Evolutionary conservation across 2,888 invertebrate species (phyloP), one percentile per base, ranked within the genome.

Genomic region (Iselma pallidipennis): DNA sequence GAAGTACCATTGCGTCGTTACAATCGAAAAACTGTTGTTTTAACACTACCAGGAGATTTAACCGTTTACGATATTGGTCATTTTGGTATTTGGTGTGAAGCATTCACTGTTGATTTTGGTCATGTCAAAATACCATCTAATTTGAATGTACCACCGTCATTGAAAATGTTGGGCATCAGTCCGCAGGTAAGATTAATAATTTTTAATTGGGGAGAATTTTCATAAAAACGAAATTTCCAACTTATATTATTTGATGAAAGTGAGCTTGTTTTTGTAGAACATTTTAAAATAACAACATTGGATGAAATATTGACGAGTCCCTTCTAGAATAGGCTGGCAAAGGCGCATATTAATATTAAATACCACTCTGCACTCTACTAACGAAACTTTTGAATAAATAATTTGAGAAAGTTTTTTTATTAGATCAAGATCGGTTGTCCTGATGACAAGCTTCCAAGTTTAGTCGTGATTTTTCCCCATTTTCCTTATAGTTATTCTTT

Each of bases 71-170:
- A 96, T 82, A 91, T 96, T 78, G 95, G 95, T 1, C 94, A 95
- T 84, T 93, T 96, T 81, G 94, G 92, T 23, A 89, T 96, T 65
- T 96, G 95, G 94, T 96, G 96, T 80, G 94, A 95, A 80, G 91
- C 93, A 5, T 96, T 95, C 84, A 91, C 94, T 49, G 95, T 95
- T 50, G 92, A 96, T 84, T 96, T 96, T 79, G 96, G 95, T 0
- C 94, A 96, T 83, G 88, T 95, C 52, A 79, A 85, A 68, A 86
- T 96, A 66, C 93, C 94, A 0, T 86, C 86, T 66, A 83, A 83
- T 57, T 83, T 91, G 66, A 93, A 93, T 83, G 90, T 96, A 50
- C 96, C 96, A 45, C 96, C 96, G 55, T 94, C 94, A 48, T 87
- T 95, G 64, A 92, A 91, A 84, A 95, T 95, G 95, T 88, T 96